Evolutionary conservation across 2,113 vertebrate species (phyloP).

Genomic region (Stegostoma tigrinum): DNA sequence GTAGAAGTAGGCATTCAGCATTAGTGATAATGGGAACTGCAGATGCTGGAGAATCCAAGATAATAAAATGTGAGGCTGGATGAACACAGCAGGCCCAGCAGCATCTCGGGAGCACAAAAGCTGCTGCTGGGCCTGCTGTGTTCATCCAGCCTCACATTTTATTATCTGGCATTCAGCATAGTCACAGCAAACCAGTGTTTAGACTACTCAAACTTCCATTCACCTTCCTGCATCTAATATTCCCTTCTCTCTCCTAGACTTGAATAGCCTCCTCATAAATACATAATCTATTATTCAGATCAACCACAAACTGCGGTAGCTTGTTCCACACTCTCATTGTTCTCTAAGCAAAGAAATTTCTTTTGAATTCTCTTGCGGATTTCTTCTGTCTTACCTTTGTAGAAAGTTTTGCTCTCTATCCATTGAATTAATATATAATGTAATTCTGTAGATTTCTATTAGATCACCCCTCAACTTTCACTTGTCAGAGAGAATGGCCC

Average conservation of each 20-base stretch:
- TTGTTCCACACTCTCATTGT: background rate
- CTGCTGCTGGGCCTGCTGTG: too few relatives aligned
- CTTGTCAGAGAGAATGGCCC: background rate
- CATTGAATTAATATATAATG: background rate
- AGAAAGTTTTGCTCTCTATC: background rate
- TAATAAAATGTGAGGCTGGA: too few relatives aligned
- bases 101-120: too few relatives aligned
- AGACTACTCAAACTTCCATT: background rate
- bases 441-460: background rate
- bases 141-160: too few relatives aligned
- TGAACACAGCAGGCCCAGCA: too few relatives aligned
- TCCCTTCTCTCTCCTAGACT: background rate
- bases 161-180: background rate
- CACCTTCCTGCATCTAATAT: background rate
- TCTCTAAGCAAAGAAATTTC: background rate
- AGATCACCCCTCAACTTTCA: background rate
- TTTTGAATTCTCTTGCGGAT: background rate
- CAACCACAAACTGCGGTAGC: background rate
- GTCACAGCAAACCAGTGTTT: background rate
- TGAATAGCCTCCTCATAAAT: background rate
- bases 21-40: too few relatives aligned
- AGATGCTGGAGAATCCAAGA: too few relatives aligned
- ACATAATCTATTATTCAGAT: background rate
- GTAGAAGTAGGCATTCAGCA: background rate
- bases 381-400: background rate